These are phyloP conservation scores for Salvelinus alpinus DNA, from an alignment of 2,113 vertebrate genomes.

Conservation along the genomic window DNA sequence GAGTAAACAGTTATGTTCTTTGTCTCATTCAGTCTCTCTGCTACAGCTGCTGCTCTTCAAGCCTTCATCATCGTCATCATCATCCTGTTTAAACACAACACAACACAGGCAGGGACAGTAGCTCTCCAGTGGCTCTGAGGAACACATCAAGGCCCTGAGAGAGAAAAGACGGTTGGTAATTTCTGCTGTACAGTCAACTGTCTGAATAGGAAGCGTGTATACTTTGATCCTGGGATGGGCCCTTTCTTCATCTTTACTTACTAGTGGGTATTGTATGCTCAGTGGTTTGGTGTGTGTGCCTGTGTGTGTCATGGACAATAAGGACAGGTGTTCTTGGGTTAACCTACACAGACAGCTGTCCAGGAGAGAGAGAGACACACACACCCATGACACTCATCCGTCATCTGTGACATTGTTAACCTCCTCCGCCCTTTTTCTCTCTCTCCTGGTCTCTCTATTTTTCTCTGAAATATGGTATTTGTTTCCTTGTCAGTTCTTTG, in stretches of 20 bases:
- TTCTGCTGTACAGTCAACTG: slow-evolving; percentile 45
- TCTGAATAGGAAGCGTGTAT: slow-evolving; percentile 58
- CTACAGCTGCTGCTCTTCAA: slow-evolving; percentile 72
- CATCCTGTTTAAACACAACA: slow-evolving; percentile 63
- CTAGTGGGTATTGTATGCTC: slow-evolving; percentile 73
- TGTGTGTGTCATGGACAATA: slow-evolving; percentile 55
- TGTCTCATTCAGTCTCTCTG: slow-evolving; percentile 50
- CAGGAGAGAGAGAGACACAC: slow-evolving; percentile 22
- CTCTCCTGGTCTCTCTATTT: not conserved
- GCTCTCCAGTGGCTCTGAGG: slow-evolving; percentile 58
- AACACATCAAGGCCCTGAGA: slow-evolving; percentile 67
- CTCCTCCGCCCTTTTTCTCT: slow-evolving; percentile 21
- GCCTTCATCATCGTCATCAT: slow-evolving; percentile 58
- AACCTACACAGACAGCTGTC: slow-evolving; percentile 47
- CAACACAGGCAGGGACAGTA: slow-evolving; percentile 68
- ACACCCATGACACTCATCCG: slow-evolving; percentile 30
- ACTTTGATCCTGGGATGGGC: slow-evolving; percentile 55
- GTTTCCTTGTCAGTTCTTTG: slow-evolving; percentile 35
- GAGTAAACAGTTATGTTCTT: slow-evolving; percentile 69
- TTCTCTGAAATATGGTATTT: slow-evolving; percentile 2
- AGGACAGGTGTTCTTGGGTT: slow-evolving; percentile 66
- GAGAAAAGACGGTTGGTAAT: slow-evolving; percentile 49
- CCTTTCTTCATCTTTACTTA: slow-evolving; percentile 73
- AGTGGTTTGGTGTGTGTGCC: slow-evolving; percentile 67
- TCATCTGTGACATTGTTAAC: slow-evolving; percentile 34